Percentiles rank a stretch among this genome's conserved stretches.
Evolutionary conservation across 2,888 invertebrate genomes (phyloP).

Genomic region (Orthosia cruda): DNA sequence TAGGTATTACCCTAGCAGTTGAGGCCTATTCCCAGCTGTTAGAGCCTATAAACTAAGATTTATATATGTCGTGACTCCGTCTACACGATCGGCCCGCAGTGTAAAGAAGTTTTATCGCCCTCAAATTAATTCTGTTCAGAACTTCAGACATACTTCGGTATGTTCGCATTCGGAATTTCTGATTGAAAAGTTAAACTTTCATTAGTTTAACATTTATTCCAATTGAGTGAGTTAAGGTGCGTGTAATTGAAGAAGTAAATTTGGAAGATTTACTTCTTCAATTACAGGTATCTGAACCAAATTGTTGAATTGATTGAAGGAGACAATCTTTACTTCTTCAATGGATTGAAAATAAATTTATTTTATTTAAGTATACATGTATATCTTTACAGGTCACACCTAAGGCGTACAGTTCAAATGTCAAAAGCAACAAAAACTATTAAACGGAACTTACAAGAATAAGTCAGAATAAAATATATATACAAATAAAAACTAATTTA

Average conservation of each 20-base stretch:
- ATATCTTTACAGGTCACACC: no score
- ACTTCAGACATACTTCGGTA: slow-evolving; percentile 10
- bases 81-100: background rate
- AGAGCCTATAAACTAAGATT: slow-evolving; percentile 6
- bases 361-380: no score
- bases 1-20: background rate
- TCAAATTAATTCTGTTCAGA: slow-evolving; percentile 34
- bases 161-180: slow-evolving; percentile 33
- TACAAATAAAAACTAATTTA: no score
- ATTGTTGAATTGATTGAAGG: no score
- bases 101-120: background rate
- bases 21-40: background rate
- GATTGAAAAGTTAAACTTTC: slow-evolving; percentile 40
- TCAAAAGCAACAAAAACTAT: no score
- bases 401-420: no score
- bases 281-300: no score
- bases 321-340: no score
- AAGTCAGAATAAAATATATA: no score
- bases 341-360: background rate
- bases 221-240: slow-evolving; percentile 10
- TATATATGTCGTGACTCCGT: slow-evolving; percentile 28
- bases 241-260: background rate
- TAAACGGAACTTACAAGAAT: no score
- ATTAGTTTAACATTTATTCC: slow-evolving; percentile 30
- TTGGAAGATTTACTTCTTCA: background rate